These are phyloP conservation scores for Scleropages formosus DNA, from an alignment of 2,797 vertebrate species.

Conservation along the genomic window DNA sequence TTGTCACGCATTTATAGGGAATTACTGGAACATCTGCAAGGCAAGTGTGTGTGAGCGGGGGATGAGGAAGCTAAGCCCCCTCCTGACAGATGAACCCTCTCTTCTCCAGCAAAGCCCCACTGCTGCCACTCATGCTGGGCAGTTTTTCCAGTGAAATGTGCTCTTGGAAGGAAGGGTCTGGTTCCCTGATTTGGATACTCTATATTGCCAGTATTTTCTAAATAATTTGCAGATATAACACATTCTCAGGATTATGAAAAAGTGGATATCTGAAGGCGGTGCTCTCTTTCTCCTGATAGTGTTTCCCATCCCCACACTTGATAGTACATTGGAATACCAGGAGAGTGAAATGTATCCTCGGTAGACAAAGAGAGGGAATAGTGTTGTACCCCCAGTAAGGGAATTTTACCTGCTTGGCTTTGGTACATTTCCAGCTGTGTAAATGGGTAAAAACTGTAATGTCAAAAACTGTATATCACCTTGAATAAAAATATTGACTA, in stretches of 20 bases:
- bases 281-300: too few species aligned
- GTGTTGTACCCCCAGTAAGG: neutral
- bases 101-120: neutral
- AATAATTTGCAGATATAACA: too few species aligned
- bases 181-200: too few species aligned
- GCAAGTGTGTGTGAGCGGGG: neutral
- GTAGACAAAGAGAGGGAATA: neutral
- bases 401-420: neutral
- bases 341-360: neutral
- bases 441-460: neutral
- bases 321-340: too few species aligned
- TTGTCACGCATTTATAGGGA: conserved; percentile 25
- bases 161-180: too few species aligned
- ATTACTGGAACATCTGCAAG: conserved; percentile 24
- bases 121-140: neutral
- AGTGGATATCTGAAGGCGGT: too few species aligned
- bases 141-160: too few species aligned
- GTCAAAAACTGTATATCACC: too few species aligned
- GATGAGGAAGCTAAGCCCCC: neutral
- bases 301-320: too few species aligned
- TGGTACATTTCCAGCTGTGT: neutral
- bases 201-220: too few species aligned
- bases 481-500: neutral
- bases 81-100: neutral
- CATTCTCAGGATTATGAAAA: too few species aligned